Percentiles rank a stretch among this genome's conserved stretches.
These are phyloP conservation scores for Gymnocypris eckloni DNA, from an alignment of 2,797 vertebrate genomes.

Conservation along the genomic window DNA sequence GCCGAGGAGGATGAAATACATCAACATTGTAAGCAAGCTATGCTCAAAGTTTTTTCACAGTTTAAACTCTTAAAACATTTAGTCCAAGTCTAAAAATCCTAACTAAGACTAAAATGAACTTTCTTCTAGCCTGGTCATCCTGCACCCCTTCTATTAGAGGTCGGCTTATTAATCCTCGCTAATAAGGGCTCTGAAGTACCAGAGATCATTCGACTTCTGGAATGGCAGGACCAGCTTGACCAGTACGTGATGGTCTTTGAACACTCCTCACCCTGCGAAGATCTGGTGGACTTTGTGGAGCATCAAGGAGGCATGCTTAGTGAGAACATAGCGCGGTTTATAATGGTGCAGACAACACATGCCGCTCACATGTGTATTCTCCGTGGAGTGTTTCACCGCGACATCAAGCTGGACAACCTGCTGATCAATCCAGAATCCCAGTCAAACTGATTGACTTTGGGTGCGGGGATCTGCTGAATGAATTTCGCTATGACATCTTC, in stretches of 20 bases:
- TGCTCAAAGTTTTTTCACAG: too few species aligned
- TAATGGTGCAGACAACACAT: not conserved
- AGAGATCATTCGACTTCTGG: not conserved
- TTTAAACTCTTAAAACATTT: not conserved
- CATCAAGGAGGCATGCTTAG: too few species aligned
- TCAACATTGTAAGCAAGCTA: not conserved
- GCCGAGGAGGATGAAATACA: not conserved
- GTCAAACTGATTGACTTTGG: constrained; percentile 3
- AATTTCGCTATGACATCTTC: not conserved
- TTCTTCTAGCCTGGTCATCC: not conserved
- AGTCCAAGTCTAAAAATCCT: not conserved
- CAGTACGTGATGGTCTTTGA: not conserved
- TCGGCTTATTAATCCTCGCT: not conserved
- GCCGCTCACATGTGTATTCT: not conserved
- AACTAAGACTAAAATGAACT: too few species aligned
- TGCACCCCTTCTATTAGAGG: not conserved
- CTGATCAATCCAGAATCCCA: not conserved
- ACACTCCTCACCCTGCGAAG: not conserved
- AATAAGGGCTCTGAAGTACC: not conserved
- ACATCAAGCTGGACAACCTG: not conserved
- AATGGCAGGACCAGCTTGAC: not conserved
- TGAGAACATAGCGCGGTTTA: too few species aligned
- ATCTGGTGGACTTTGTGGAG: not conserved
- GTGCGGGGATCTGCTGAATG: not conserved
- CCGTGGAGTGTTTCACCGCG: not conserved